Percentiles rank a stretch among this genome's conserved stretches.
phyloP scores from a whole-genome alignment of 1,140 invertebrate species.

The Drosophila bifasciata region DNA sequence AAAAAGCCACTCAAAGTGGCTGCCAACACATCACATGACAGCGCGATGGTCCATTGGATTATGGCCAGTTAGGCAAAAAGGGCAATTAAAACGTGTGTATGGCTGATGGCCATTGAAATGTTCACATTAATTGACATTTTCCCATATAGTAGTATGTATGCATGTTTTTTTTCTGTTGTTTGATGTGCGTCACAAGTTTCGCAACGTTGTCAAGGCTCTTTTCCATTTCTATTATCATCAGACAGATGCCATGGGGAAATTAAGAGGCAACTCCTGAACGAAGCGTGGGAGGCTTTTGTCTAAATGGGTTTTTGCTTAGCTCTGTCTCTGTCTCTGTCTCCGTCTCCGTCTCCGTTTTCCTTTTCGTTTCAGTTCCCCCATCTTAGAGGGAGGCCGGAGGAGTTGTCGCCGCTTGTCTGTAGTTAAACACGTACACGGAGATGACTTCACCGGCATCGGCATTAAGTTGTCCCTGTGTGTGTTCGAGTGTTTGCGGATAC shows the following conservation, averaged over 20 bases:
- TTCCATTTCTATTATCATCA: slow-evolving; percentile 48
- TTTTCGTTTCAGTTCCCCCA: neutral
- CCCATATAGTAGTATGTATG: neutral
- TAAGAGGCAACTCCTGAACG: slow-evolving; percentile 48
- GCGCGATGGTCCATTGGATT: slow-evolving; percentile 48
- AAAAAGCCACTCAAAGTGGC: slow-evolving; percentile 63
- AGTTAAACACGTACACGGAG: slow-evolving; percentile 68
- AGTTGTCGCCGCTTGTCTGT: slow-evolving; percentile 27
- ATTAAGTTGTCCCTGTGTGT: slow-evolving; percentile 65
- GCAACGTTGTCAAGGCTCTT: slow-evolving; percentile 33
- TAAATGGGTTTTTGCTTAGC: slow-evolving; percentile 51
- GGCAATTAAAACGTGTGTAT: slow-evolving; percentile 44
- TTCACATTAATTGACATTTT: slow-evolving; percentile 20
- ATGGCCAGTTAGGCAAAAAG: slow-evolving; percentile 64
- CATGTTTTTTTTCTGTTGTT: slow-evolving; percentile 2
- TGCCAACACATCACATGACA: neutral
- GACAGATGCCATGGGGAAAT: slow-evolving; percentile 58
- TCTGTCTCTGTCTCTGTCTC: slow-evolving; percentile 19
- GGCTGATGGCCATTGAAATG: slow-evolving; percentile 48
- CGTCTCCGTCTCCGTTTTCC: neutral
- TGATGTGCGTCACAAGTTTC: slow-evolving; percentile 29
- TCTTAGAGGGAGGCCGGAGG: slow-evolving; percentile 8
- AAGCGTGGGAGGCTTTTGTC: slow-evolving; percentile 41
- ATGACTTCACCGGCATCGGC: slow-evolving; percentile 49
- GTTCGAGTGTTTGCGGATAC: slow-evolving; percentile 18